Evolutionary conservation across 2,797 vertebrate genomes (phyloP), one percentile per base, ranked within the genome.

Genomic region (Chaenodraco wilsoni): DNA sequence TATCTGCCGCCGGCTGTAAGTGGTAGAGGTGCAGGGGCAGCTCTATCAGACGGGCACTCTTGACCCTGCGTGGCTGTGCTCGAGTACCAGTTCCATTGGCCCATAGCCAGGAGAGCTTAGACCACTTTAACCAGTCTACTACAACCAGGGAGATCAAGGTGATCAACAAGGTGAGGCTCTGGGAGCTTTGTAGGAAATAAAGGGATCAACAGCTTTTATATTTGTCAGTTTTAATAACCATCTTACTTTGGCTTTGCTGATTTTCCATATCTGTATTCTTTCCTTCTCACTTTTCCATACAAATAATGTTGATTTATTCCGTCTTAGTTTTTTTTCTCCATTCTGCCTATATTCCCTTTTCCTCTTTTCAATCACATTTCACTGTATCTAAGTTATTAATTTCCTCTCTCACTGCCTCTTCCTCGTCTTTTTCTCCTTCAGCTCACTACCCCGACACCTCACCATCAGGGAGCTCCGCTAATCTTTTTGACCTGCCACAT

Each of bases 401-500:
- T 21, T 54, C 13, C 17, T 40, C 19, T 48, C 58, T 23, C 15
- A 0, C n/a, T 16, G 3, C 55, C 41, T 54, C 45, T 31, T 55
- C 31, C 37, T 48, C 27, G 16, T 9, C 41, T 59, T 37, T 23
- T 27, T 45, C 19, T 40, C 64, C 71, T 51, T 57, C 64, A 84
- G 58, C 62, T 75, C 65, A 33, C 62, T 64, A 50, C 40, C 37
- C 69, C 48, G 65, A 88, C 83, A 89, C 80, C 58, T 88, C 84
- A 77, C 54, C 81, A 84, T 87, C 64, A 74, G 80, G 58, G 64
- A 83, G 68, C 75, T 49, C 59, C 0, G 16, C 78, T 90, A 89
- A 92, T 91, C 83, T 88, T 68, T 87, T 75, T 90, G 87, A 87
- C 85, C 85, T 31, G 63, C 62, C 82, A 84, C 84, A 81, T 82